Evolutionary conservation across 2,113 vertebrate species (phyloP).

Genomic region (Brachypteracias leptosomus): DNA sequence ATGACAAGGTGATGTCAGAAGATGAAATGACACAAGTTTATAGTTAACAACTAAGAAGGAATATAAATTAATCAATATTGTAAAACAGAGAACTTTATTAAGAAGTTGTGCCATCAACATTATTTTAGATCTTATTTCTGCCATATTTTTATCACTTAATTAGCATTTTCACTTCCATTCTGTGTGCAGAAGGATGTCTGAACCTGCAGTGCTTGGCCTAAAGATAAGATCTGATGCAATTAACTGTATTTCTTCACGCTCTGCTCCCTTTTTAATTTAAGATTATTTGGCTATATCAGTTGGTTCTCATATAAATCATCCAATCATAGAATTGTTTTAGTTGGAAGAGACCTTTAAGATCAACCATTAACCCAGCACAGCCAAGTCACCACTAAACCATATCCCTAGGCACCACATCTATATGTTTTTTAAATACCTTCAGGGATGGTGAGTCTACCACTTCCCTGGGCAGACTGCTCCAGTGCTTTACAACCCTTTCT

Average conservation of each 20-base stretch:
- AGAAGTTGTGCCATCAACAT: not conserved
- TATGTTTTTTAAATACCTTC: too few relatives aligned
- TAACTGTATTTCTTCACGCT: not conserved
- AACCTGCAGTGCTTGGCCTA: not conserved
- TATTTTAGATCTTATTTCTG: not conserved
- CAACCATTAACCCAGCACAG: too few relatives aligned
- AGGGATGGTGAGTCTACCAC: too few relatives aligned
- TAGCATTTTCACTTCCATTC: not conserved
- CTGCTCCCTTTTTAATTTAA: not conserved
- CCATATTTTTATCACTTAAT: not conserved
- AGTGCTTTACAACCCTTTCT: too few relatives aligned
- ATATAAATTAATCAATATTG: not conserved
- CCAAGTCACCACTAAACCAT: too few relatives aligned
- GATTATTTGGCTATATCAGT: not conserved
- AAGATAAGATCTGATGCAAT: not conserved
- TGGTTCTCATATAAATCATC: not conserved
- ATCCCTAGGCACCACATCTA: too few relatives aligned
- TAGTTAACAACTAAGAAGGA: not conserved
- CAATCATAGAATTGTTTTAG: too few relatives aligned
- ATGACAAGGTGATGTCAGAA: not conserved
- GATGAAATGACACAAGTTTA: not conserved
- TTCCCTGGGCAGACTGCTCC: too few relatives aligned
- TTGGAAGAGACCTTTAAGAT: too few relatives aligned
- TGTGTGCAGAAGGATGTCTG: not conserved
- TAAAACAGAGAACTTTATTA: not conserved